Conservation (phyloP, 2,888 invertebrate genomes). For the Lymantria monacha region DNA sequence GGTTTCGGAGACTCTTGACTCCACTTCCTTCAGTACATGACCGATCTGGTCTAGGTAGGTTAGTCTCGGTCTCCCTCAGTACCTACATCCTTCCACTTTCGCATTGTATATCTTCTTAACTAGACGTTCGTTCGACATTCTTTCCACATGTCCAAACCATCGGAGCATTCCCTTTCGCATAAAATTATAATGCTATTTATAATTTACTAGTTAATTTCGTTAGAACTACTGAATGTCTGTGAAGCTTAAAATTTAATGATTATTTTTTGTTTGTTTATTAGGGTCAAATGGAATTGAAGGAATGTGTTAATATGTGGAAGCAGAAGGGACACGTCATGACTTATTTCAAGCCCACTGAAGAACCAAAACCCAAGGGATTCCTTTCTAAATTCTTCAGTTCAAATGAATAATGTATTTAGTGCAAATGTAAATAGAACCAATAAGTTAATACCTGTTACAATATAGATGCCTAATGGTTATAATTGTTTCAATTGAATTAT, state of each 20-base stretch:
- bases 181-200: no score
- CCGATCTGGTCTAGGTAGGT: no score
- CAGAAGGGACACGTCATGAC: constrained; percentile 94
- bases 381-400: constrained; percentile 93
- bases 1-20: no score
- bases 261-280: constrained; percentile 61
- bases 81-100: no score
- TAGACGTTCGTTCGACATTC: no score
- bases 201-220: no score
- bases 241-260: background rate
- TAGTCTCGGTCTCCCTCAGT: no score
- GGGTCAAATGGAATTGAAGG: constrained; percentile 98
- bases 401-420: constrained; percentile 62
- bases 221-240: no score
- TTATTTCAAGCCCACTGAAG: constrained; percentile 92
- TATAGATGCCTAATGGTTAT: constrained; percentile 34
- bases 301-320: constrained; percentile 93
- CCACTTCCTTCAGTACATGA: no score
- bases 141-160: no score
- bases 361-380: constrained; percentile 94
- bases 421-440: constrained; percentile 40
- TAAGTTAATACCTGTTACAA: constrained; percentile 33
- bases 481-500: constrained; percentile 13
- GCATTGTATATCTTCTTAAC: no score
- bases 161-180: no score